Evolutionary conservation across 2,797 vertebrate species (phyloP).

Genomic region (Anguilla megastoma): DNA sequence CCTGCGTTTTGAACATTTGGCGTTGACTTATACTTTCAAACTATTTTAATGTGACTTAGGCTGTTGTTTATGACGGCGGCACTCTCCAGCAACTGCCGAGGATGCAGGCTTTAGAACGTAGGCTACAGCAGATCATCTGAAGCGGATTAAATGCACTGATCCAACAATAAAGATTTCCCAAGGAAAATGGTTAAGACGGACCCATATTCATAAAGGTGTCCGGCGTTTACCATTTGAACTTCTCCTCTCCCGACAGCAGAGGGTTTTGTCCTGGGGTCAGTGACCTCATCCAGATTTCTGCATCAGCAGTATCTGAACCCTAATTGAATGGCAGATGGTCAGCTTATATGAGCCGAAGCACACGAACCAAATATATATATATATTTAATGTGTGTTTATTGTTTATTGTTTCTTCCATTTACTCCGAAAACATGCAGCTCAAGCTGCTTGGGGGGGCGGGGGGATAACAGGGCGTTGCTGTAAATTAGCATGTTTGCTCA

Average conservation of each 20-base stretch:
- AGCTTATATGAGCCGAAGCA: conserved; percentile 69
- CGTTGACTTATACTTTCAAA: neutral
- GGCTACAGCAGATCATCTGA: neutral
- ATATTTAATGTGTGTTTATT: too few relatives aligned
- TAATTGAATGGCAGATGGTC: conserved; percentile 85
- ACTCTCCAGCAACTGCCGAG: neutral
- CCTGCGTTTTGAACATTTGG: neutral
- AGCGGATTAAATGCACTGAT: neutral
- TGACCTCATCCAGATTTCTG: conserved; percentile 71
- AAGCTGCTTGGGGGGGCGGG: too few relatives aligned
- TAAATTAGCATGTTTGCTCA: too few relatives aligned
- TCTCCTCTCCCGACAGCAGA: conserved; percentile 71
- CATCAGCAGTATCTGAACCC: conserved; percentile 76
- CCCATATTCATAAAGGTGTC: conserved; percentile 61
- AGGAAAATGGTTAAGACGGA: conserved; percentile 48
- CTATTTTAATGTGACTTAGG: neutral
- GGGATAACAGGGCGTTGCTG: too few relatives aligned
- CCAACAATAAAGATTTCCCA: neutral
- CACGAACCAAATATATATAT: conserved; percentile 30
- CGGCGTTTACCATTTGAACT: conserved; percentile 77
- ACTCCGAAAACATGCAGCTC: too few relatives aligned
- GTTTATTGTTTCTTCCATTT: too few relatives aligned
- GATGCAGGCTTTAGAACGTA: neutral
- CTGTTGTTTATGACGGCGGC: neutral
- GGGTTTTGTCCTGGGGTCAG: conserved; percentile 74